Evolutionary conservation across 2,113 vertebrate genomes (phyloP), one percentile per base, ranked within the genome.

Genomic region (Cathartes aura): DNA sequence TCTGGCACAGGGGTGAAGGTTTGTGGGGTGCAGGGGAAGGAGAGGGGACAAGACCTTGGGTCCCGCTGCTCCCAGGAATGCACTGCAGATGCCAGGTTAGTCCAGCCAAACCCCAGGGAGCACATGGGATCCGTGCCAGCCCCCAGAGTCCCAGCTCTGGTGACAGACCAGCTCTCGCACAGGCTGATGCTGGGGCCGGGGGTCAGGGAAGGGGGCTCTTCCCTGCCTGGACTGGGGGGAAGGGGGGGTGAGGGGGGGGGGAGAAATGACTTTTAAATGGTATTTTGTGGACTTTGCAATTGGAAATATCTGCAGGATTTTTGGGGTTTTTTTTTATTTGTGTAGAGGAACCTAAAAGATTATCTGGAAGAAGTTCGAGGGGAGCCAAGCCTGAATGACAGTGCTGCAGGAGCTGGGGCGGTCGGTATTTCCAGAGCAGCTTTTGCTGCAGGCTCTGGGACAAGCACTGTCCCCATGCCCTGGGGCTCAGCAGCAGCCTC

Each of bases 21-120:
- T 56, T 89, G 32, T 48, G n/a, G 38, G 9, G 5, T 45, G 34
- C 43, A 47, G 64, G 24, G 48, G 47, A 55, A 81, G 52, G 16
- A 94, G 63, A 86, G 4, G 16, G 23, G 36, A 62, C 18, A 76
- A 43, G 43, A 26, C 29, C 36, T 71, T 0, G 0, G 7, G 10
- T 73, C 55, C 29, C 9, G 3, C 68, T 82, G 42, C 13, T n/a
- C 32, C 58, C 16, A 13, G 78, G n/a, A 90, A 84, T 3, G 36
- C 15, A 15, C 36, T 64, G 58, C 38, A 21, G 32, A 8, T 89
- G 62, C 34, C 71, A 56, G 20, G 13, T 84, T 56, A 52, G 68
- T 36, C 50, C 63, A 67, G 27, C 11, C 3, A 5, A 81, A 56
- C 16, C 27, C 47, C n/a, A 40, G 75, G 43, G 43, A 80, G 29